phyloP scores from a whole-genome alignment of 2,888 invertebrate species.

The Megamerina dolium region DNA sequence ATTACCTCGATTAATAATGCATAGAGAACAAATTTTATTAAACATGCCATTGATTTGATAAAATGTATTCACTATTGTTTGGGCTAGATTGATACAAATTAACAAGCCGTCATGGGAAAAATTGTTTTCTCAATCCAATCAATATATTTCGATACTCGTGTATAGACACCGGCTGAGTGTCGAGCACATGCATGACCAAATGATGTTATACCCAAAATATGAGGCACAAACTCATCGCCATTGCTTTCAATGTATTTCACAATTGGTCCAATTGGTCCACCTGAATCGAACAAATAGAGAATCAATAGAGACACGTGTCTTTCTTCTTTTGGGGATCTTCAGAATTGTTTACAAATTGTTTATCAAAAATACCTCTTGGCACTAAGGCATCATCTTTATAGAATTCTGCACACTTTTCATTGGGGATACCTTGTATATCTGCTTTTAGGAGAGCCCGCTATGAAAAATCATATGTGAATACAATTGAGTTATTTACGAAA shows the following conservation, averaged over 20 bases:
- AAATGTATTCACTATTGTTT: too few species aligned
- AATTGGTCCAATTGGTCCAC: slow-evolving; percentile 19
- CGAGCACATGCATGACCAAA: slow-evolving; percentile 28
- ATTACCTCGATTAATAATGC: too few species aligned
- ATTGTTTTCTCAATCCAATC: slow-evolving; percentile 33
- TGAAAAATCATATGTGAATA: background rate
- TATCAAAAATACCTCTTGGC: slow-evolving; percentile 26
- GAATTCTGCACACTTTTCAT: background rate
- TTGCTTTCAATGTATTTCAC: background rate
- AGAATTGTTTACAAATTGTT: slow-evolving; percentile 39
- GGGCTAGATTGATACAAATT: too few species aligned
- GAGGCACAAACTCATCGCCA: slow-evolving; percentile 10
- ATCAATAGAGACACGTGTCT: slow-evolving; percentile 35
- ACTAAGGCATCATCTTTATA: slow-evolving; percentile 4
- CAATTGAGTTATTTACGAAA: too few species aligned
- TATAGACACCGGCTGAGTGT: slow-evolving; percentile 28
- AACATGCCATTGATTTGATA: too few species aligned
- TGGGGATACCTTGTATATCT: background rate
- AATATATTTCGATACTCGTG: slow-evolving; percentile 26
- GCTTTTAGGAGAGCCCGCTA: background rate
- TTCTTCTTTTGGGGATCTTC: slow-evolving; percentile 28
- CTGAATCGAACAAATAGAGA: background rate
- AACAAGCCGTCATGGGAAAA: too few species aligned
- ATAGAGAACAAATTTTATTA: too few species aligned
- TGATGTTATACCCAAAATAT: slow-evolving; percentile 29